Evolutionary conservation across 2,797 vertebrate species (phyloP), one percentile per base, ranked within the genome.

Genomic region (Macropus fuliginosus): DNA sequence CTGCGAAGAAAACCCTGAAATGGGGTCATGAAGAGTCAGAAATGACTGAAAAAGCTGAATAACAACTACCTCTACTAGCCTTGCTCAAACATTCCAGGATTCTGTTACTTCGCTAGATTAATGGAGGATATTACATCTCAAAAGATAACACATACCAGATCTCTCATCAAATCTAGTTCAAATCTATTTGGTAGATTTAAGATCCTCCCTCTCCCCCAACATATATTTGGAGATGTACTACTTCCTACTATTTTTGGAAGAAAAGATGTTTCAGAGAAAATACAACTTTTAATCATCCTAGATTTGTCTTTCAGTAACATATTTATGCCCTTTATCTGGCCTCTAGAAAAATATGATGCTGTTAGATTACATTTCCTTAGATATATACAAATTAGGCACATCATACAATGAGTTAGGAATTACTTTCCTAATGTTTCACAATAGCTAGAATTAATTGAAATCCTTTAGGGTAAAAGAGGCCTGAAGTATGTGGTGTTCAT

Each of bases 161-260:
- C 87, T 97, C 95, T 95, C 95, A 97, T 97, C 97, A 97, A 97
- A 96, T 96, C 96, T 87, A 91, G 96, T 96, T 18, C 46, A 95
- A 95, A 95, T 98, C 98, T 98, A 97, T 98, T 97, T 98, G 89
- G 96, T 93, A 94, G 92, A 96, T 90, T 97, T 97, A 97, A 97
- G 96, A 96, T 96, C 96, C 96, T 97, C 74, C 92, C 89, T 57
- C 89, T 94, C 40, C 10, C 8, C 74, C 1, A 95, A 97, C 95
- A 97, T 40, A 87, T 87, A 87, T 87, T 46, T 98, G 96, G 97
- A 96, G 97, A 98, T 98, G 98, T 97, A 94, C 92, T 98, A 89
- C 55, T 97, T 97, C 98, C 96, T 97, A 94, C 74, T 94, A 93
- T 66, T 96, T 98, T 87, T 98, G 98, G 96, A 98, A 96, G 96